Base-by-base conservation (phyloP, 2,113 vertebrate species). In the Scophthalmus maximus region DNA sequence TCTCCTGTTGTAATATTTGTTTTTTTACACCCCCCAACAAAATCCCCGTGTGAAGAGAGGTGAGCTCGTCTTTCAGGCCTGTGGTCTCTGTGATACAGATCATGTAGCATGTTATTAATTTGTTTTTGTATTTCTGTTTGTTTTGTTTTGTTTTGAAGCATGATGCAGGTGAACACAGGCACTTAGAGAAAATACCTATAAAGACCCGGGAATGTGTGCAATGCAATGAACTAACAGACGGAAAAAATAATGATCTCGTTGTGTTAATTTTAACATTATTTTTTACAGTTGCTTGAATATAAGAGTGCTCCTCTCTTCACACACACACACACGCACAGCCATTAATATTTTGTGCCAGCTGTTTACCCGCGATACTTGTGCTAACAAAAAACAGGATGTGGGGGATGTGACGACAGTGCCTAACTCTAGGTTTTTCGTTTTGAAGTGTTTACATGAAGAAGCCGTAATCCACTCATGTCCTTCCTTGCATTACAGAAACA, bases 371-470 rank as follows among this genome's bases (percentile, higher is more conserved):
- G 47, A n/a, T 68, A 51, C 32, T 76, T 83, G 70, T 82, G 84
- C 83, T 68, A 75, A 68, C 68, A 60, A 68, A 66, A 80, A 60
- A 23, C 47, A 47, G 60, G 74, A 85, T 32, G 62, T 50, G 77
- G 62, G 73, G 60, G 47, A 75, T 23, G n/a, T n/a, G 29, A 73
- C 26, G 63, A 85, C 84, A 89, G 93, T 93, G 93, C 93, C 92
- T 91, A 72, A 86, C 51, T 76, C 8, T 73, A 59, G 87, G 81
- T 84, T 88, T 83, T 88, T 79, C 38, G 68, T 36, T 83, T 88
- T 70, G 30, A 88, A 83, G 79, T 82, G 89, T 93, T 91, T 90
- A 93, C 89, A 91, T 78, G 72, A 89, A 85, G 88, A 89, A 87
- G 80, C 65, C 84, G 78, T 81, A 61, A 85, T 34, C 56, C 17